Percentiles rank a stretch among this genome's conserved stretches.
Evolutionary conservation across 2,888 invertebrate species (phyloP).

Genomic region (Bhutanitis thaidina): DNA sequence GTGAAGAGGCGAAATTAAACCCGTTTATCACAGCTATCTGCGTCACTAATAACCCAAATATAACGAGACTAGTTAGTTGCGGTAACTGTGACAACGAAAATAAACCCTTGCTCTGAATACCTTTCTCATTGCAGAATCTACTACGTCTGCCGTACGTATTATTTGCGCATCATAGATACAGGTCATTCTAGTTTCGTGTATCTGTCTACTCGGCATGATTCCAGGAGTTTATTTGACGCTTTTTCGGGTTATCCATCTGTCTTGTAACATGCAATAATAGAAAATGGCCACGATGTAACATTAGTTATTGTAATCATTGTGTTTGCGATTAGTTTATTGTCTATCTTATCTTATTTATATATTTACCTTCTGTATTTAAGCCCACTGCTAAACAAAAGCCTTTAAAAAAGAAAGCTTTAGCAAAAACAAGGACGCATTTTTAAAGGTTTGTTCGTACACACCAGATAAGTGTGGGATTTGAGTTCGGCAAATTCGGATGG

Average conservation of each 20-base stretch:
- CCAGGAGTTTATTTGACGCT: neutral
- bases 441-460: no score
- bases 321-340: no score
- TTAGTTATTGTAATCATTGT: no score
- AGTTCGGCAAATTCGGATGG: no score
- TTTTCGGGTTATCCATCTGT: neutral
- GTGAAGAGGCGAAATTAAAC: constrained; percentile 61
- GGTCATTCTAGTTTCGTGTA: constrained; percentile 1
- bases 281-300: no score
- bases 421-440: no score
- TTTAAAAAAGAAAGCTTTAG: no score
- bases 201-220: neutral
- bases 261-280: no score
- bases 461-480: no score
- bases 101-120: constrained; percentile 70
- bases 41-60: constrained; percentile 75
- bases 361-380: no score
- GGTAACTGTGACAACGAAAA: constrained; percentile 71
- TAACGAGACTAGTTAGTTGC: constrained; percentile 47
- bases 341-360: no score
- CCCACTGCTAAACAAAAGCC: no score
- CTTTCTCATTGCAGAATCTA: constrained; percentile 40
- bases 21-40: constrained; percentile 66
- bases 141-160: constrained; percentile 45
- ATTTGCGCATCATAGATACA: constrained; percentile 21